These are phyloP conservation scores for Scaptomyza flava DNA, from an alignment of 2,888 invertebrate species.

Conservation along the genomic window DNA sequence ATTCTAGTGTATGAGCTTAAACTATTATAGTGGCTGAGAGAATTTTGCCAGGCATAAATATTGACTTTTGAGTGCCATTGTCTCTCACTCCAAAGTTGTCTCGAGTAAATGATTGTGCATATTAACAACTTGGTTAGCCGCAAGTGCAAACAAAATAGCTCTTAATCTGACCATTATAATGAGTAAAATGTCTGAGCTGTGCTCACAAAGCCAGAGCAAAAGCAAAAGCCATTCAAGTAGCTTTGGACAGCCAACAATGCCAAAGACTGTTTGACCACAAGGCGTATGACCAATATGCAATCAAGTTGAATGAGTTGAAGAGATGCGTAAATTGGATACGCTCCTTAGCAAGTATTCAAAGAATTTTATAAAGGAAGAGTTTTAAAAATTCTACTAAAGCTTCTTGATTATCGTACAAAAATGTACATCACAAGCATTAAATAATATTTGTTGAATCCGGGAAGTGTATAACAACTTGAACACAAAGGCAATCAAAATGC, in stretches of 20 bases:
- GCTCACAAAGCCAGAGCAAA: slow-evolving; percentile 20
- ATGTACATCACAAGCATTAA: background rate
- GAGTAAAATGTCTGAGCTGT: slow-evolving; percentile 45
- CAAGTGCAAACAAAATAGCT: slow-evolving; percentile 74
- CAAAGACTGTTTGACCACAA: slow-evolving; percentile 20
- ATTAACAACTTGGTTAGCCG: slow-evolving; percentile 70
- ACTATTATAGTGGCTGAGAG: slow-evolving; percentile 25
- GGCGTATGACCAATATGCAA: no score
- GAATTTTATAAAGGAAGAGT: no score
- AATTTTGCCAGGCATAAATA: slow-evolving; percentile 44
- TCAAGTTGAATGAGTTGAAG: no score
- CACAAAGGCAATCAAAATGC: slow-evolving; percentile 30
- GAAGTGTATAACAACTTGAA: slow-evolving; percentile 2
- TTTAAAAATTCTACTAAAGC: no score
- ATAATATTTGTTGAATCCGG: background rate
- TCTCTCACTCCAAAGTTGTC: slow-evolving; percentile 24
- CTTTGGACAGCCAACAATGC: slow-evolving; percentile 5
- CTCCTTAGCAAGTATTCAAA: no score
- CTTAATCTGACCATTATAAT: slow-evolving; percentile 72
- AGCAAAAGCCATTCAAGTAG: background rate
- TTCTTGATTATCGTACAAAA: background rate
- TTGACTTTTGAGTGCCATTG: slow-evolving; percentile 46
- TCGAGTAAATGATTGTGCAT: slow-evolving; percentile 57
- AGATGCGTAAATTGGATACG: no score
- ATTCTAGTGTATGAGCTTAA: slow-evolving; percentile 33